Evolutionary conservation across 2,888 invertebrate genomes (phyloP).

Genomic region (Electrophaes corylata): DNA sequence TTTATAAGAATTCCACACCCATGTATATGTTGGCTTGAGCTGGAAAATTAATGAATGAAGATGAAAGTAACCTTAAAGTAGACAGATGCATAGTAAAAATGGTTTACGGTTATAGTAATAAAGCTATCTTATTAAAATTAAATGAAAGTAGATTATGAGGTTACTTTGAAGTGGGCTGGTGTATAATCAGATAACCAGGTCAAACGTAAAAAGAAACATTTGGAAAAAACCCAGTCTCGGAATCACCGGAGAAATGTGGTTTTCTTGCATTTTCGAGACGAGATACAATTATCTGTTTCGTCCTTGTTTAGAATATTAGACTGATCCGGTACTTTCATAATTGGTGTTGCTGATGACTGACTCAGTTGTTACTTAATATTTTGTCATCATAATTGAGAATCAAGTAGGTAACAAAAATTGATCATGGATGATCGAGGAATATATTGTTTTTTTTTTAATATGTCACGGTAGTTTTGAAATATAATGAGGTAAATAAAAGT

Average conservation of each 20-base stretch:
- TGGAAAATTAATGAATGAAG: constrained; percentile 17
- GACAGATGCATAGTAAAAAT: constrained; percentile 12
- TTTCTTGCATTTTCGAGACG: constrained; percentile 30
- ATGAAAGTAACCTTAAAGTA: constrained; percentile 13
- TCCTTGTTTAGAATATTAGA: constrained; percentile 32
- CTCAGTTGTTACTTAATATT: neutral
- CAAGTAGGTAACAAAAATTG: neutral
- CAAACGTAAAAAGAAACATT: constrained; percentile 32
- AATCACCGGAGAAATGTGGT: constrained; percentile 29
- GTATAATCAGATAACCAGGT: constrained; percentile 26
- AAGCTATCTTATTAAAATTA: constrained; percentile 22
- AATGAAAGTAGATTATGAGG: constrained; percentile 38
- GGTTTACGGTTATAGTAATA: constrained; percentile 26
- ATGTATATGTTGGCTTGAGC: neutral
- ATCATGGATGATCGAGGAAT: constrained; percentile 17
- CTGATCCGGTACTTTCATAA: constrained; percentile 29
- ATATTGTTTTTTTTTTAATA: constrained; percentile 35
- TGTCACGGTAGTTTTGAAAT: constrained; percentile 43
- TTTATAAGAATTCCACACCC: constrained; percentile 2
- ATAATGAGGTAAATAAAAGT: constrained; percentile 48
- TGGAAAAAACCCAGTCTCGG: constrained; percentile 28
- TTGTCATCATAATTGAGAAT: neutral
- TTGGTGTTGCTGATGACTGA: neutral
- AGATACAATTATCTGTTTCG: constrained; percentile 26
- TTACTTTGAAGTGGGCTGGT: constrained; percentile 24